Evolutionary conservation across 2,797 vertebrate genomes (phyloP), one percentile per base, ranked within the genome.

Genomic region (Gymnothorax javanicus): DNA sequence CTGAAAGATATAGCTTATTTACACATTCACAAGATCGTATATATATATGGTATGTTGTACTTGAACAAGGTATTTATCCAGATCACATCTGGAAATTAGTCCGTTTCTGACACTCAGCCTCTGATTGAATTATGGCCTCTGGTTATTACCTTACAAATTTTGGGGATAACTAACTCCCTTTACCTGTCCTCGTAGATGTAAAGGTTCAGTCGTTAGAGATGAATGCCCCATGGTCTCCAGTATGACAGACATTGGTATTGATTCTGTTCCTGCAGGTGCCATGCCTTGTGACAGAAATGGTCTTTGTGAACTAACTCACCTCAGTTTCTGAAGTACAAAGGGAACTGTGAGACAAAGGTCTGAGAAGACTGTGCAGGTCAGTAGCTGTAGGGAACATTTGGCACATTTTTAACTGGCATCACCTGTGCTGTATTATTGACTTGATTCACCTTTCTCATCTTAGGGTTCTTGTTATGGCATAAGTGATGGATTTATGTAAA

Each of bases 211-310:
- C 23, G 73, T 11, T 81, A n/a, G 33, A 77, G 71, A 23, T 86
- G 85, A 86, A 79, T 71, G 15, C 64, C 67, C 25, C n/a, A n/a
- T 81, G 69, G 83, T 86, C 77, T 67, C 64, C 75, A 1, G 17
- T n/a, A 82, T 83, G 86, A 54, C 77, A 82, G 81, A 83, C 33
- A n/a, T 54, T 1, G 23, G 64, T 75, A 33, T 79, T 59, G 73
- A 60, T 85, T 81, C 79, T 86, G 27, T 79, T 79, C 77, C 77
- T 23, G 50, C 1, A 60, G 71, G 77, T 79, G 73, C 43, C 64
- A 79, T 81, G 54, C 60, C 69, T 77, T 25, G 59, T 64, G 84
- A 50, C 67, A 85, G 64, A 85, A 57, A 20, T 56, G 15, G 67
- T 5, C n/a, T 84, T 84, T 84, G 23, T 84, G 60, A 43, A 43